Conservation (phyloP, 2,888 invertebrate genomes). For the Cotesia congregata region DNA sequence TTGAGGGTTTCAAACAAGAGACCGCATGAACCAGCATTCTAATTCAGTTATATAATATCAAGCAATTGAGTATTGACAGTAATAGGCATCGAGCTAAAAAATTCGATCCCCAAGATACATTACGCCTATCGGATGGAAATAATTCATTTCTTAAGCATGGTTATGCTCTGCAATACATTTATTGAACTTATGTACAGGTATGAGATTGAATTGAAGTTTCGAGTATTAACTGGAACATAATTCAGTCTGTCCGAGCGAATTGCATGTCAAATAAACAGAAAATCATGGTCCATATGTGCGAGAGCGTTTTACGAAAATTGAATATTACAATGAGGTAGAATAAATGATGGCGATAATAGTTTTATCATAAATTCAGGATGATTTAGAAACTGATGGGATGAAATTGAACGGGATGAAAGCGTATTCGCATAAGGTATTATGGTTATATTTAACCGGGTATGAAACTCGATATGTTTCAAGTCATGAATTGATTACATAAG, state of each 20-base stretch:
- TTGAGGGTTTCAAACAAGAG: no score
- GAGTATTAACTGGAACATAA: not conserved
- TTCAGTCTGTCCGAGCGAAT: conserved; percentile 9
- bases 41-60: not conserved
- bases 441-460: not conserved
- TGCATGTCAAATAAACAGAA: conserved; percentile 35
- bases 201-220: not conserved
- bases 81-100: not conserved
- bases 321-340: conserved; percentile 33
- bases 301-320: conserved; percentile 40
- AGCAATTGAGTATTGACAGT: not conserved
- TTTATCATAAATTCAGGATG: conserved; percentile 18
- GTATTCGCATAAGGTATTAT: conserved; percentile 18
- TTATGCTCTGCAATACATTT: not conserved
- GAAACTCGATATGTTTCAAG: conserved; percentile 18
- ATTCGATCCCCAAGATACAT: not conserved
- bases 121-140: not conserved
- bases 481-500: conserved; percentile 40
- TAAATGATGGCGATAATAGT: conserved; percentile 7
- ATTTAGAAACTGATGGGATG: conserved; percentile 14
- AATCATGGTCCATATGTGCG: conserved; percentile 11
- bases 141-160: not conserved
- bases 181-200: not conserved
- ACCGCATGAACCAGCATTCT: conserved; percentile 3
- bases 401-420: conserved; percentile 19